Percentiles rank a stretch among this genome's conserved stretches.
Conservation (phyloP, 2,888 invertebrate species). For the Perdita meconis region DNA sequence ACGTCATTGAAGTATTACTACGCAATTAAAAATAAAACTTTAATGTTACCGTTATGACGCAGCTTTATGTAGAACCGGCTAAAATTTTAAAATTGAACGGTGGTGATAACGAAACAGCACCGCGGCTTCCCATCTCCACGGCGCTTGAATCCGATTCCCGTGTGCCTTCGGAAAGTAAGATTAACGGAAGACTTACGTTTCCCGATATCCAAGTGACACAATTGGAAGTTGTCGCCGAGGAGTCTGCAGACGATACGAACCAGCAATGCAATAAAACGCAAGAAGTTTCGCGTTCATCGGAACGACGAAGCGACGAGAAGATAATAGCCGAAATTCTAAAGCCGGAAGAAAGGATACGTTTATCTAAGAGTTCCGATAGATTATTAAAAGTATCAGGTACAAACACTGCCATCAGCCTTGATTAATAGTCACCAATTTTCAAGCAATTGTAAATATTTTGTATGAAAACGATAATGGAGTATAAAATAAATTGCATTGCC, state of each 20-base stretch:
- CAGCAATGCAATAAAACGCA: constrained; percentile 65
- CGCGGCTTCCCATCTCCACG: constrained; percentile 58
- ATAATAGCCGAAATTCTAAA: constrained; percentile 83
- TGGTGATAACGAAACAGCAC: constrained; percentile 70
- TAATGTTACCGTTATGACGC: constrained; percentile 35
- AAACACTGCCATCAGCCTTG: constrained; percentile 83
- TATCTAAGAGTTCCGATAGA: constrained; percentile 76
- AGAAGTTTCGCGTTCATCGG: constrained; percentile 53
- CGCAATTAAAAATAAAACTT: constrained; percentile 5
- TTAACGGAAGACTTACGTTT: constrained; percentile 79
- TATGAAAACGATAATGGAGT: constrained; percentile 75
- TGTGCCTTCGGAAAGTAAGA: constrained; percentile 73
- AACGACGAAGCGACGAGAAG: constrained; percentile 80
- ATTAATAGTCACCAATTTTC: constrained; percentile 74
- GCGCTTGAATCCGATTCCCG: constrained; percentile 58
- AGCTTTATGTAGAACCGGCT: constrained; percentile 83
- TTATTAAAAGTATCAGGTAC: constrained; percentile 80
- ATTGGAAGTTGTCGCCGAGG: constrained; percentile 73
- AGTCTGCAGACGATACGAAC: constrained; percentile 61
- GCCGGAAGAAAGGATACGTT: constrained; percentile 79
- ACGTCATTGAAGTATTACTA: not conserved
- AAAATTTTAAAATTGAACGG: constrained; percentile 76
- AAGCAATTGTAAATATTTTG: constrained; percentile 82
- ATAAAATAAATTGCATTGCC: constrained; percentile 71
- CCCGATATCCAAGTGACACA: constrained; percentile 71